A percentile compares a stretch with the other conserved stretches of the same genome.
These are phyloP conservation scores for Podiceps cristatus DNA, from an alignment of 2,113 vertebrate genomes.

Conservation along the genomic window DNA sequence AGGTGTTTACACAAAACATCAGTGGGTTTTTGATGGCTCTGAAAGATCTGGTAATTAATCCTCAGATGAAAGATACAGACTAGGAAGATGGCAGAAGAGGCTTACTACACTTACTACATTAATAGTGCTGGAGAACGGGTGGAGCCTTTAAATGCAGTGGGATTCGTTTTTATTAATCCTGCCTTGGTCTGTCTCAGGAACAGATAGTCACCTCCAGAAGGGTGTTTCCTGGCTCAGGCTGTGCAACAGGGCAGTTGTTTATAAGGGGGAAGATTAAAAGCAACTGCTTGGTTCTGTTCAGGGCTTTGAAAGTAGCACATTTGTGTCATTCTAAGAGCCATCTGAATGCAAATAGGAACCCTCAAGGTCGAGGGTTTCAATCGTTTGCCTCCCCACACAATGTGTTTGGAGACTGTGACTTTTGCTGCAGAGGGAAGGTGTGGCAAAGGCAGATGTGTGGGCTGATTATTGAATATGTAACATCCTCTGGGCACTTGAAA, in stretches of 20 bases:
- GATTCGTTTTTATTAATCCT: constrained; percentile 41
- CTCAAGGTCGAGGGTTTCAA: constrained; percentile 12
- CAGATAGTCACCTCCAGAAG: constrained; percentile 2
- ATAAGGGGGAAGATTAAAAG: not conserved
- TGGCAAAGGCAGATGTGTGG: constrained; percentile 7
- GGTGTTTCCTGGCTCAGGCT: constrained; percentile 11
- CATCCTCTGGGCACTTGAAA: not conserved
- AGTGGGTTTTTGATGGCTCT: constrained; percentile 63
- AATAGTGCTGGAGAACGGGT: not conserved
- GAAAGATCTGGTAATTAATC: constrained; percentile 67
- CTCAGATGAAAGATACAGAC: constrained; percentile 50
- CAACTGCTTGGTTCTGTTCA: not conserved
- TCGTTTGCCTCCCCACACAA: not conserved
- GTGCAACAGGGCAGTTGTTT: not conserved
- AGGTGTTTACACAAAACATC: constrained; percentile 75
- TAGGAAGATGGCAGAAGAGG: constrained; percentile 17
- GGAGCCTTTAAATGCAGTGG: constrained; percentile 5
- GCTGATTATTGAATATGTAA: not conserved
- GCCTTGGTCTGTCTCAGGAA: not conserved
- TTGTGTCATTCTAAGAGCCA: constrained; percentile 9
- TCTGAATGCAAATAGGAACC: not conserved
- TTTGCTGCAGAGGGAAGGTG: not conserved
- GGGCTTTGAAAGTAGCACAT: not conserved
- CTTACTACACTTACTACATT: constrained; percentile 25
- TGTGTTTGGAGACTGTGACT: not conserved